Conservation (phyloP, 2,888 invertebrate species). For the Embidobia sp. region DNA sequence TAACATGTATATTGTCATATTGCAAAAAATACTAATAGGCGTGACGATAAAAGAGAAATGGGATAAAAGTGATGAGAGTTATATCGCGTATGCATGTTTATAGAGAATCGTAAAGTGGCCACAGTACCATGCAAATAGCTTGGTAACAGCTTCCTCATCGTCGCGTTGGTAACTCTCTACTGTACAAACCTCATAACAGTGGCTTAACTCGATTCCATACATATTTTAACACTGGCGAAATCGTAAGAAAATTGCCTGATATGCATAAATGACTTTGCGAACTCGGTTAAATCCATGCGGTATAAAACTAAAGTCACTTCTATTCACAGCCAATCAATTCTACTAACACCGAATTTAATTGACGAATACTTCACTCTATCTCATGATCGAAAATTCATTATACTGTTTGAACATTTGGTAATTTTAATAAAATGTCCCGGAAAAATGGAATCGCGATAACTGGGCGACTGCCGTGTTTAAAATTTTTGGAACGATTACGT, state of each 20-base stretch:
- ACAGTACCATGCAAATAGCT: constrained; percentile 80
- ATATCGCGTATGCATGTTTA: constrained; percentile 72
- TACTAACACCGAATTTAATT: constrained; percentile 22
- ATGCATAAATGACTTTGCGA: constrained; percentile 79
- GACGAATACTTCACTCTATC: neutral
- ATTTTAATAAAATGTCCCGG: no score
- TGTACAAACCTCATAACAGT: constrained; percentile 71
- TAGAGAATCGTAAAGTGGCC: constrained; percentile 74
- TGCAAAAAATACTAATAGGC: constrained; percentile 43
- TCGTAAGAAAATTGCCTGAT: constrained; percentile 81
- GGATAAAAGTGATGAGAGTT: constrained; percentile 63
- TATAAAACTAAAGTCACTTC: constrained; percentile 49
- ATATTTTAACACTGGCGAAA: constrained; percentile 80
- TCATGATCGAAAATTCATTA: no score
- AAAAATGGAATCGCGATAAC: no score
- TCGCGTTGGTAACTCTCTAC: constrained; percentile 62
- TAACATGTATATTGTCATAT: constrained; percentile 12
- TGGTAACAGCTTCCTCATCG: constrained; percentile 80
- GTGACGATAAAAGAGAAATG: constrained; percentile 61
- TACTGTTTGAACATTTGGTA: no score
- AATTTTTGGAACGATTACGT: neutral
- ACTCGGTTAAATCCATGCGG: constrained; percentile 73
- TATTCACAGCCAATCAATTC: constrained; percentile 39
- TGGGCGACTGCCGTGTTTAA: neutral
- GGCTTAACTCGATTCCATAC: constrained; percentile 81